Evolutionary conservation across 2,888 invertebrate genomes (phyloP).

Genomic region (Chrysotoxum bicinctum): DNA sequence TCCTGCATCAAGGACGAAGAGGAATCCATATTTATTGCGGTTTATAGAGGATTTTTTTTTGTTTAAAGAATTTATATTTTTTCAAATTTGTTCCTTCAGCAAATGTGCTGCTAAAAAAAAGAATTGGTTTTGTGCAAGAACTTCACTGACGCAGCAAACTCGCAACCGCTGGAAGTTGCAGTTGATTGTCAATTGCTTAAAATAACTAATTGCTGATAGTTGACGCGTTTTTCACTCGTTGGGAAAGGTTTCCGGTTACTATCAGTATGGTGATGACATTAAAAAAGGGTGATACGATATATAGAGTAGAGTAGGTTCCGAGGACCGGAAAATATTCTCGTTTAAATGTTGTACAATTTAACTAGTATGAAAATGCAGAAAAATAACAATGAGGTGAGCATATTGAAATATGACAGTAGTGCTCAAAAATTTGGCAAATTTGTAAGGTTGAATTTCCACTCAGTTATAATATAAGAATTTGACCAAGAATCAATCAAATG

Average conservation of each 20-base stretch:
- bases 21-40: slow-evolving; percentile 57
- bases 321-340: not conserved
- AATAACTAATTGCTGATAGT: slow-evolving; percentile 56
- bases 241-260: not conserved
- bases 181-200: slow-evolving; percentile 29
- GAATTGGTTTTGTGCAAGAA: too few species aligned
- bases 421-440: not conserved
- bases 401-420: not conserved
- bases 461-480: too few species aligned
- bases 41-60: slow-evolving; percentile 27
- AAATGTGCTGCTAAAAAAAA: not conserved
- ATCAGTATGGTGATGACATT: too few species aligned
- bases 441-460: too few species aligned
- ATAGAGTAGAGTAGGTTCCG: not conserved
- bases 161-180: not conserved
- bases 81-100: slow-evolving; percentile 28
- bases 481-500: too few species aligned
- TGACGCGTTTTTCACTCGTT: slow-evolving; percentile 13
- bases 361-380: not conserved
- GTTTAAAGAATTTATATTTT: not conserved
- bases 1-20: slow-evolving; percentile 36
- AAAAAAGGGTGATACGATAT: too few species aligned
- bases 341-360: slow-evolving; percentile 13
- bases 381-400: not conserved
- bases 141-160: too few species aligned